Evolutionary conservation across 2,888 invertebrate genomes (phyloP).

Genomic region (Zygogramma bicolorata): DNA sequence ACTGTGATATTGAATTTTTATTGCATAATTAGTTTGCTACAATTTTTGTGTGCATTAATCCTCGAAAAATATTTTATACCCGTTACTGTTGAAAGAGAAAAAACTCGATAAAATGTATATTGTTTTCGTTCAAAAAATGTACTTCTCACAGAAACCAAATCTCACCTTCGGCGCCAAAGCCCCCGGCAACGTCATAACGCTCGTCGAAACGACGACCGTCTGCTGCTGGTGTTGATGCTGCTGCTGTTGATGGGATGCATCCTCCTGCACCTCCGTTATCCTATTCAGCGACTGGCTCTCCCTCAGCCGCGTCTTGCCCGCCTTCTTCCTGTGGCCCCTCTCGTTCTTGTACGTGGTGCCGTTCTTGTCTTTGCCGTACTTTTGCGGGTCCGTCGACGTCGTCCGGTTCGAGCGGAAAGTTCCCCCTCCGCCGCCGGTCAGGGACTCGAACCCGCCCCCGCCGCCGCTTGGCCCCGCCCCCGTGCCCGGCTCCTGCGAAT

Average conservation of each 20-base stretch:
- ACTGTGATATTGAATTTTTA: no score
- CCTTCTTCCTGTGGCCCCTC: conserved; percentile 67
- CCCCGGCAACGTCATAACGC: conserved; percentile 59
- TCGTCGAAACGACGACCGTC: conserved; percentile 60
- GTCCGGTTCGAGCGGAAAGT: conserved; percentile 12
- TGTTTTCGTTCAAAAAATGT: no score
- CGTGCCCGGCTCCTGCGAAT: conserved; percentile 69
- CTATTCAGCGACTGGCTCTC: conserved; percentile 89
- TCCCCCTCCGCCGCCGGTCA: conserved; percentile 7
- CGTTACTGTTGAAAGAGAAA: no score
- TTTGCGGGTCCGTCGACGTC: conserved; percentile 11
- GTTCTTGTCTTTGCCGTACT: conserved; percentile 42
- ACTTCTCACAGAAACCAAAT: no score
- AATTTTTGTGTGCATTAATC: no score
- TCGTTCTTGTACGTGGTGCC: conserved; percentile 57
- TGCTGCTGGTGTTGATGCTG: conserved; percentile 42
- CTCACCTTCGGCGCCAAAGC: conserved; percentile 60
- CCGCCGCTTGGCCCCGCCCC: conserved; percentile 39
- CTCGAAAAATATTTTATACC: no score
- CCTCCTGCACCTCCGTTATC: conserved; percentile 88
- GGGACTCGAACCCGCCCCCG: conserved; percentile 23
- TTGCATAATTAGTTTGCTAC: no score
- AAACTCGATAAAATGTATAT: no score
- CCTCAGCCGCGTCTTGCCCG: conserved; percentile 76
- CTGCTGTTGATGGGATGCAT: conserved; percentile 56